phyloP scores from a whole-genome alignment of 2,888 invertebrate genomes.

The Hyppa rectilinea region DNA sequence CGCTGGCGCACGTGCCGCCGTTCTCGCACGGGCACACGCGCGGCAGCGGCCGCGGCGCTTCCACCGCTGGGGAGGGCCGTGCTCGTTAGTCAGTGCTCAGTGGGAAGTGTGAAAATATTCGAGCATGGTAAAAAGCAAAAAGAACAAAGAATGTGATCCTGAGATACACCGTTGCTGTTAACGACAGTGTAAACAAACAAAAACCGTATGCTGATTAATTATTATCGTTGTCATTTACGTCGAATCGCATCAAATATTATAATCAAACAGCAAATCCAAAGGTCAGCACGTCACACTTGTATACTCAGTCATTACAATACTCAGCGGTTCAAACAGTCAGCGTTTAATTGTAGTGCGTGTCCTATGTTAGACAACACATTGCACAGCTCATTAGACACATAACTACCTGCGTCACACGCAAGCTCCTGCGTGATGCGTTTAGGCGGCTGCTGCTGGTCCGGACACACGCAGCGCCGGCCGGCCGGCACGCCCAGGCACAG shows the following conservation, averaged over 20 bases:
- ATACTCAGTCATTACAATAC: not conserved
- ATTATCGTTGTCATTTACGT: not conserved
- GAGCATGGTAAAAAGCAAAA: not conserved
- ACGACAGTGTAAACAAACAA: no score
- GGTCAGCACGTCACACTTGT: not conserved
- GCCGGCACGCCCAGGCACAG: slow-evolving; percentile 97
- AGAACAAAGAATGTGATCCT: not conserved
- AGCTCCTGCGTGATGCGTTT: slow-evolving; percentile 92
- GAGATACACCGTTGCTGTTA: no score
- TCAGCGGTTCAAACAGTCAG: no score
- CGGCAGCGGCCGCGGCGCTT: slow-evolving; percentile 94
- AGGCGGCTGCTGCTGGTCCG: slow-evolving; percentile 92
- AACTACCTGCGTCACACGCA: slow-evolving; percentile 95
- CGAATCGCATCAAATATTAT: not conserved
- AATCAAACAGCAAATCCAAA: not conserved
- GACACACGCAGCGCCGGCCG: slow-evolving; percentile 97
- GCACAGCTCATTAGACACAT: slow-evolving; percentile 41
- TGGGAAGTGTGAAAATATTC: no score
- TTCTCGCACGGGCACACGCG: slow-evolving; percentile 96
- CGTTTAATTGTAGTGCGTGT: no score
- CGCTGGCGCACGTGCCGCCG: slow-evolving; percentile 94
- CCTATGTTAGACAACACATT: not conserved
- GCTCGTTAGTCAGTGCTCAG: not conserved
- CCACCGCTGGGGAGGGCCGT: slow-evolving; percentile 82
- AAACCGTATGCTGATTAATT: no score